A percentile compares a stretch with the other conserved stretches of the same genome.
phyloP scores from a whole-genome alignment of 2,113 vertebrate species.

The Poicephalus gulielmi region DNA sequence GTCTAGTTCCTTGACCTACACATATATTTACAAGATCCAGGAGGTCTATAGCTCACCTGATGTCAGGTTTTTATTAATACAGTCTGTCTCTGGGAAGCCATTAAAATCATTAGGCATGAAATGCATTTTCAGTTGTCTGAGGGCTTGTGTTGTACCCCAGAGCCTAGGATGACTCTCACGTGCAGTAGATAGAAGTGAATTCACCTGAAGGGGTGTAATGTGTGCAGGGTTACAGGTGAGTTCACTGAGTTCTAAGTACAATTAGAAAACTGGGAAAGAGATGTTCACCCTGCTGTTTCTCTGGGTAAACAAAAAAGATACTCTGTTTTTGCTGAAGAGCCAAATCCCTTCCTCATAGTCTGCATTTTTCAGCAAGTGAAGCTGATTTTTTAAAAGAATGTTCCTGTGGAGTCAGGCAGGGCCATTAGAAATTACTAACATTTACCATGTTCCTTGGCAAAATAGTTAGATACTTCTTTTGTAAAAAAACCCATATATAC shows the following conservation, averaged over 20 bases:
- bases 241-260: background rate
- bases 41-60: background rate
- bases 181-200: background rate
- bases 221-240: background rate
- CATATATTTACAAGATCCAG: background rate
- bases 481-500: background rate
- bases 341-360: background rate
- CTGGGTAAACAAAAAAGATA: background rate
- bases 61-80: background rate
- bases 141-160: background rate
- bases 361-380: background rate
- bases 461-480: background rate
- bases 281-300: background rate
- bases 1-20: background rate
- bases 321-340: background rate
- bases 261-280: background rate
- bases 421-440: constrained; percentile 5
- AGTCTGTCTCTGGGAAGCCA: background rate
- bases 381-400: background rate
- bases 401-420: background rate
- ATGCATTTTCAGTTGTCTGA: background rate
- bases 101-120: background rate
- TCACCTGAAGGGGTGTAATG: background rate
- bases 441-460: background rate
- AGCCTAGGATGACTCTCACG: background rate